Base-by-base conservation (phyloP, 2,888 invertebrate genomes). In the Panzeria rudis region DNA sequence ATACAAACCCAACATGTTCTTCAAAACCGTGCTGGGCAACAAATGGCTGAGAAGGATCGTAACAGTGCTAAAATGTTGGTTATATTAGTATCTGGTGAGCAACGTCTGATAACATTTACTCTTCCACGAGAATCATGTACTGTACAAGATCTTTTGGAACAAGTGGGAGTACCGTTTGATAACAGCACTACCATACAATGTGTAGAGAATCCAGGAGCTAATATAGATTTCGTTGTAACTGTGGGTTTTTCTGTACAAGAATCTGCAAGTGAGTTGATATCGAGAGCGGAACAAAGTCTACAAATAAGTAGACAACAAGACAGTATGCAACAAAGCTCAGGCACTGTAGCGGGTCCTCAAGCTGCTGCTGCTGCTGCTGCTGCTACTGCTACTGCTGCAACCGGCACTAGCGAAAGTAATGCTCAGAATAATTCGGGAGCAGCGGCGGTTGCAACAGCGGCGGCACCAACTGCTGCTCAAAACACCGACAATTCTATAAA, bases 51-150 rank as follows among this genome's bases (percentile, higher is more conserved):
- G 66, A 89, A 91, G 11, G 92, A 92, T 81, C 89, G 91, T n/a
- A 92, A 92, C 59, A 96, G 96, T 15, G 96, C 96, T 9, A 95
- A 96, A 91, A 97, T 97, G 97, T 93, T 97, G 89, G 96, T 97
- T 52, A 94, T 96, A 87, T 93, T 96, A 75, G 95, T 95, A 88
- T 96, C 95, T 86, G 96, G 96, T 15, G 96, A 97, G 92, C 97
- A 97, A 91, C 94, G 97, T 89, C 93, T 97, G 83, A 97, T 97
- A 75, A 96, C 96, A 11, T 97, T 97, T 90, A 96, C 96, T 76
- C 93, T 96, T 88, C 97, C 97, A 8, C 95, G 96, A 89, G 96
- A 97, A 91, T 95, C 96, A 86, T 97, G 97, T 92, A 96, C 96
- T 0, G 95, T 97, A 73, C 95, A 96, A 91, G 96, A 97, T 93